Percentiles rank a stretch among this genome's conserved stretches.
phyloP scores from a whole-genome alignment of 2,888 invertebrate species.

The Thera obeliscata region DNA sequence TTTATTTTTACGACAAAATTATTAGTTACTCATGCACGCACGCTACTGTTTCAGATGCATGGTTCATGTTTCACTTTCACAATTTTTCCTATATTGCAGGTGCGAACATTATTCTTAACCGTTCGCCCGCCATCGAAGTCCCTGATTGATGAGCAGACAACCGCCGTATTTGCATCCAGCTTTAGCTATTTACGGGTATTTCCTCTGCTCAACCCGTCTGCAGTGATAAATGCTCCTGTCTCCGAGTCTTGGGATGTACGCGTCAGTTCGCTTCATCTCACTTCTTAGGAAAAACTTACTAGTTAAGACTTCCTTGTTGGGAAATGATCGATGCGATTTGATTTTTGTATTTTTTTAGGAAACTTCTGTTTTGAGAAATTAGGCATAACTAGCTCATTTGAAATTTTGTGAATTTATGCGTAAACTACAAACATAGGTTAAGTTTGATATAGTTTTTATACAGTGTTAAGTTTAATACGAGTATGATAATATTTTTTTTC shows the following conservation, averaged over 20 bases:
- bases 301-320: conserved; percentile 43
- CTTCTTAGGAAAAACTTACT: conserved; percentile 41
- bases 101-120: not conserved
- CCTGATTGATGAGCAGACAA: conserved; percentile 82
- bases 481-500: too few species aligned
- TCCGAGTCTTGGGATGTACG: conserved; percentile 38
- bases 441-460: too few species aligned
- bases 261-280: conserved; percentile 39
- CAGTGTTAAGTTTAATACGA: too few species aligned
- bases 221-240: conserved; percentile 72
- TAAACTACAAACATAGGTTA: too few species aligned
- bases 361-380: conserved; percentile 1
- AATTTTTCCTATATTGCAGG: not conserved
- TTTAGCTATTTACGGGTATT: conserved; percentile 83
- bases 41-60: not conserved
- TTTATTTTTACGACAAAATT: too few species aligned
- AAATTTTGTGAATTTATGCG: too few species aligned
- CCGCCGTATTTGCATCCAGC: conserved; percentile 82
- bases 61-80: not conserved
- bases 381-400: not conserved
- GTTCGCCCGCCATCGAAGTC: conserved; percentile 32
- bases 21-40: not conserved
- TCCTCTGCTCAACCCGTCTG: conserved; percentile 81
- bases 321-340: conserved; percentile 34
- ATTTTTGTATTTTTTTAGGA: conserved; percentile 9